Evolutionary conservation across 2,888 invertebrate genomes (phyloP), one percentile per base, ranked within the genome.

Genomic region (Seira ritae): DNA sequence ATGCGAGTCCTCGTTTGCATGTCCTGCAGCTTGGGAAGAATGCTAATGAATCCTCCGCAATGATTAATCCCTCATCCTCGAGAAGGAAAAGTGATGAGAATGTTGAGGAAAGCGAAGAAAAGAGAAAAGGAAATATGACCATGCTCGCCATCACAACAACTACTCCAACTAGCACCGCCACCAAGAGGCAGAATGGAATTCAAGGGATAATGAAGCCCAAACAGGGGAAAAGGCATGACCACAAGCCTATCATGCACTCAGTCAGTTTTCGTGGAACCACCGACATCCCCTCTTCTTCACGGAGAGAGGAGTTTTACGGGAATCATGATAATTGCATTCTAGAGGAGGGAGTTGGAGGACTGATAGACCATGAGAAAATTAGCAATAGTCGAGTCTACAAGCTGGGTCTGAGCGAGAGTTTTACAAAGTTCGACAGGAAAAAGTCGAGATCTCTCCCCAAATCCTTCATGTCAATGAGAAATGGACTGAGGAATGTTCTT

Each of bases 391-490:
- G 31, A 31, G 31, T 31, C 8, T 31, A 31, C n/a, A 62, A 70
- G 60, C 20, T 70, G 68, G 74, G 22, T 3, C 10, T 17, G n/a
- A 67, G 67, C 23, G 80, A 81, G 75, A 81, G 81, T 31, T 24
- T 70, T 19, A 71, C 10, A 22, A 74, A 74, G 55, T 85, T 85
- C 60, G 85, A 85, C 65, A 68, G 85, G 70, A 85, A 86, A 22
- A 85, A 86, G 69, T 86, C 86, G 65, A 79, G 85, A 71, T 87
- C 87, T 37, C 62, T 87, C 31, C 87, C 87, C 22, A 87, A 86
- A 72, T 87, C 87, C 1, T 87, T 87, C 23, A 78, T 87, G 81
- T 87, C 87, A 17, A 67, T 82, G 62, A 79, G 71, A 42, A 81
- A 81, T 75, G 80, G 85, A 42, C 77, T 85, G 20, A 15, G 85